phyloP scores from a whole-genome alignment of 1,140 invertebrate genomes.

The Cyclargus thomasi region DNA sequence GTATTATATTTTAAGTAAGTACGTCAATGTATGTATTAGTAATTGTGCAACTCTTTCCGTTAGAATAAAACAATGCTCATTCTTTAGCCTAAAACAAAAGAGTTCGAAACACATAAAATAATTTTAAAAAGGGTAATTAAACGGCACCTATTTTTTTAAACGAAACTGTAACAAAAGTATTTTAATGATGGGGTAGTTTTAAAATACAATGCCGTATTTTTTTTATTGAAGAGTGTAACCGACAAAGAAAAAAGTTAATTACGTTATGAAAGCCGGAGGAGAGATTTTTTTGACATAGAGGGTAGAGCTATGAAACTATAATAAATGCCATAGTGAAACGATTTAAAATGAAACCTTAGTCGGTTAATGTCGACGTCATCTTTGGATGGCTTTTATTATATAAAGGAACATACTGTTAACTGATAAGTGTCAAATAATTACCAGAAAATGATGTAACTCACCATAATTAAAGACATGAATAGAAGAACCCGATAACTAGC shows the following conservation, averaged over 20 bases:
- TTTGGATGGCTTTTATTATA: too few relatives aligned
- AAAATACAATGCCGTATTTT: neutral
- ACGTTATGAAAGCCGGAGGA: neutral
- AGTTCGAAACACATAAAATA: neutral
- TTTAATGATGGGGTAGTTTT: slow-evolving; percentile 9
- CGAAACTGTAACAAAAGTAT: neutral
- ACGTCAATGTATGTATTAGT: too few relatives aligned
- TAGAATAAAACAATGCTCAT: neutral
- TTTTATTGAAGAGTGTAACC: slow-evolving; percentile 3
- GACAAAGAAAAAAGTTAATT: neutral
- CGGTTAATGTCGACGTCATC: too few relatives aligned
- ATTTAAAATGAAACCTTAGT: too few relatives aligned
- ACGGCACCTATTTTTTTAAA: neutral
- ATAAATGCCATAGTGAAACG: too few relatives aligned
- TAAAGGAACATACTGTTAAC: too few relatives aligned
- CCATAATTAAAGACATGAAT: too few relatives aligned
- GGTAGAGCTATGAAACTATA: neutral
- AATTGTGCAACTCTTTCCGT: neutral
- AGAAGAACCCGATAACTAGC: too few relatives aligned
- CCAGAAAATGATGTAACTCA: too few relatives aligned
- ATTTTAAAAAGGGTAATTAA: neutral
- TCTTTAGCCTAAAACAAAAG: neutral
- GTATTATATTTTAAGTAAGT: too few relatives aligned
- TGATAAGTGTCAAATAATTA: too few relatives aligned
- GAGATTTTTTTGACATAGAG: neutral